phyloP scores from a whole-genome alignment of 1,140 invertebrate genomes.

The Drosophila azteca region DNA sequence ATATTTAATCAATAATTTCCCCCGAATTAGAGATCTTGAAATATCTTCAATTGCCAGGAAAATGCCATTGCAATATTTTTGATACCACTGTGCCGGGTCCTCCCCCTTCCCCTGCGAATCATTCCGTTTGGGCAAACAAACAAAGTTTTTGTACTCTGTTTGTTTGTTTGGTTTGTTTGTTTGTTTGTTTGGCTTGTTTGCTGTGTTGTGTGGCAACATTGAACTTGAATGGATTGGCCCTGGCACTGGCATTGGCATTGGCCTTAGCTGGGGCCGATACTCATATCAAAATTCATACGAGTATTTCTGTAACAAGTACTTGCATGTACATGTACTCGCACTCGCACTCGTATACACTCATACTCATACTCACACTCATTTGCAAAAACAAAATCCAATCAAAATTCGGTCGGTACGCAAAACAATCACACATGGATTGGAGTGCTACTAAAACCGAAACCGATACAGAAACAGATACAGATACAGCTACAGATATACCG shows the following conservation, averaged over 20 bases:
- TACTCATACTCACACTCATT: too few relatives aligned
- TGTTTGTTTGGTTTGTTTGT: not conserved
- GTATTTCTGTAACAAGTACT: not conserved
- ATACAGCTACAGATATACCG: too few relatives aligned
- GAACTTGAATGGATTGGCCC: slow-evolving; percentile 42
- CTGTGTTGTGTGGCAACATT: slow-evolving; percentile 26
- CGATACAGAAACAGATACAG: not conserved
- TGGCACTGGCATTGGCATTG: not conserved
- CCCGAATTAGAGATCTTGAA: too few relatives aligned
- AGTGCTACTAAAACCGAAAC: slow-evolving; percentile 10
- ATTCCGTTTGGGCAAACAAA: slow-evolving; percentile 20
- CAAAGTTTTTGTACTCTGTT: too few relatives aligned
- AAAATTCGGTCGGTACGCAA: slow-evolving; percentile 32
- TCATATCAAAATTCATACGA: slow-evolving; percentile 23
- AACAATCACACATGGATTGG: slow-evolving; percentile 32
- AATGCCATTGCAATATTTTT: too few relatives aligned
- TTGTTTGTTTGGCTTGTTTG: not conserved
- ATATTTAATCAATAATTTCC: too few relatives aligned
- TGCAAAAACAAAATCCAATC: slow-evolving; percentile 52
- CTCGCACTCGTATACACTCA: too few relatives aligned
- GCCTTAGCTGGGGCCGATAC: not conserved
- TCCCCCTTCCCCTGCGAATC: not conserved
- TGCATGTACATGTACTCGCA: too few relatives aligned
- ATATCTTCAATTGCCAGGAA: too few relatives aligned
- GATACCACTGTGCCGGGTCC: not conserved